Base-by-base conservation (phyloP, 2,797 vertebrate species). In the Denticeps clupeoides region DNA sequence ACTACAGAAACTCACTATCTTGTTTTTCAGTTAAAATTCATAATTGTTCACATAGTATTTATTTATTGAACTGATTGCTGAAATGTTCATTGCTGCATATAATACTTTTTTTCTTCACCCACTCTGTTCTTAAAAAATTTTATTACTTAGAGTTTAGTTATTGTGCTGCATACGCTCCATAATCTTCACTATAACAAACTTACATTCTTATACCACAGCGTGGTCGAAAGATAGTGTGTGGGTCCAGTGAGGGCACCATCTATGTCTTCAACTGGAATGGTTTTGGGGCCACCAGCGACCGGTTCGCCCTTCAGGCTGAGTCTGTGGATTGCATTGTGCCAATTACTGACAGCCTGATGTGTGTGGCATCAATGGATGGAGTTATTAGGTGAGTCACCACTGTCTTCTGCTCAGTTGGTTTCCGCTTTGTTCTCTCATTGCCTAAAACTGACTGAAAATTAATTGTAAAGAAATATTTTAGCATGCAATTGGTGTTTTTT, bases 211-310 rank as follows among this genome's bases (percentile, higher is more conserved):
- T 15, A 26, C 4, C 15, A 27, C 45, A 90, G 86, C 73, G 72
- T 4, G 94, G 93, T 1, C 85, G 57, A 67, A 98, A 98, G 62
- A 93, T 93, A 49, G 87, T 73, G 0, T 97, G 93, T 31, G 90
- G 94, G 47, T 98, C 93, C 62, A 88, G 88, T 0, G 90, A 96
- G 48, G 94, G 93, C 1, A 94, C 82, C n/a, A 50, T 98, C 56
- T 97, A 95, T 70, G 86, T 98, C 70, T 98, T 98, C 69, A 95
- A 97, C 75, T 98, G 94, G 94, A 75, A 91, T 0, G 93, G 91
- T 21, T 96, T 97, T 1, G 94, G 93, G 2, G 94, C 93, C 0
- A 85, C 93, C 49, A 97, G 94, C 3, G 94, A 97, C 63, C 88
- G 91, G 43, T 97, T 98, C n/a, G 82, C 88, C 0, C 26, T 93